Conservation (phyloP, 2,888 invertebrate species). For the Drosophila nr. fundita region DNA sequence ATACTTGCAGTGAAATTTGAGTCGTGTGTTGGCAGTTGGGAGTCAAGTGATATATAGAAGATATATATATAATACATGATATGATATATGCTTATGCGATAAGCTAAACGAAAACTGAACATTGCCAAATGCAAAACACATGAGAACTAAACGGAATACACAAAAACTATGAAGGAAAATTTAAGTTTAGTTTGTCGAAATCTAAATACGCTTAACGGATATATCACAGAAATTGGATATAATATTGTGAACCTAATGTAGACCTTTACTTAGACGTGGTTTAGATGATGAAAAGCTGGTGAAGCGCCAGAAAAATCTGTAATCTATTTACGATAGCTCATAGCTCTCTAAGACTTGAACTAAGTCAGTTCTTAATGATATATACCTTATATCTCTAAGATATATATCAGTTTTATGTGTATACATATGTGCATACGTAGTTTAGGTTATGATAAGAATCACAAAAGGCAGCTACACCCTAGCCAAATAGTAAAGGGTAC, state of each 20-base stretch:
- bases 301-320: too few species aligned
- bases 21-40: constrained; percentile 11
- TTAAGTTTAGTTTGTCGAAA: neutral
- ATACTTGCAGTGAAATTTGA: constrained; percentile 41
- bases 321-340: too few species aligned
- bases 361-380: too few species aligned
- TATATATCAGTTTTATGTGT: neutral
- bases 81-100: constrained; percentile 41
- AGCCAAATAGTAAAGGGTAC: neutral
- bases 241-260: neutral
- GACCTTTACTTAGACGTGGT: too few species aligned
- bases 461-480: neutral
- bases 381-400: neutral
- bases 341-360: too few species aligned
- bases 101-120: constrained; percentile 27
- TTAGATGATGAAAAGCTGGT: too few species aligned
- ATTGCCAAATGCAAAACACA: neutral
- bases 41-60: neutral
- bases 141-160: constrained; percentile 2
- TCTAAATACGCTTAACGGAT: constrained; percentile 38
- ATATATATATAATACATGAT: neutral
- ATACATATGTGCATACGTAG: neutral
- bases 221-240: neutral
- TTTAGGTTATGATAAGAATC: neutral
- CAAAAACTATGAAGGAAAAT: neutral